Base-by-base conservation (phyloP, 2,113 vertebrate genomes). In the Lycaon pictus region DNA sequence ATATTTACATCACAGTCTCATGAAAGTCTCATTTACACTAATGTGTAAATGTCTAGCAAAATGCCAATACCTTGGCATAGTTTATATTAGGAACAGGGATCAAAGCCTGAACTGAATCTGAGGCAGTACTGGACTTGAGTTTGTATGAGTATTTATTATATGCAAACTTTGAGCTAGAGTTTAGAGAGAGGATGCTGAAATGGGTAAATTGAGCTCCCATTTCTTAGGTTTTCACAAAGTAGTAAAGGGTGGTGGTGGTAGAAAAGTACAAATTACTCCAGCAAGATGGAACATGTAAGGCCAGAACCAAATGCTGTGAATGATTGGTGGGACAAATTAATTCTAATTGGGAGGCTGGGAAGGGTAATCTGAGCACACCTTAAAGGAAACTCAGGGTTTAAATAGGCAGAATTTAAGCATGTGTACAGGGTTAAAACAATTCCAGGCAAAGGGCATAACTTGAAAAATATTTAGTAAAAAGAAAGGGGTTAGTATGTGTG, bases 31-130 rank as follows among this genome's bases (percentile, higher is more conserved):
- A 63, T 83, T 96, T 82, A 56, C 63, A 76, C 62, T 90, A 89
- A 65, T 25, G 20, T 53, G 8, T 90, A 94, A 95, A 94, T 92
- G 63, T 35, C 51, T 85, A 77, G 87, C 92, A 90, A 87, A 65
- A 88, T 88, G 69, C 35, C 67, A 83, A 11, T 93, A 60, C n/a
- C 12, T 83, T 95, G 48, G 62, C 27, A 80, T 87, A 83, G 51
- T 37, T 95, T 51, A 77, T 35, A 16, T 76, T 63, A 76, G 63
- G 20, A 93, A 72, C 23, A 72, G 62, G 93, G 43, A 58, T 80
- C 23, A 91, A 93, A 93, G 76, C 32, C 56, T 91, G 56, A 53
- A 32, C 13, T 90, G 69, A 63, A 35, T 90, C 12, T 51, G 65
- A 93, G 35, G 87, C 43, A 69, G 37, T 72, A 48, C 10, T 32